phyloP scores from a whole-genome alignment of 2,888 invertebrate genomes.

The Sturmia bella region DNA sequence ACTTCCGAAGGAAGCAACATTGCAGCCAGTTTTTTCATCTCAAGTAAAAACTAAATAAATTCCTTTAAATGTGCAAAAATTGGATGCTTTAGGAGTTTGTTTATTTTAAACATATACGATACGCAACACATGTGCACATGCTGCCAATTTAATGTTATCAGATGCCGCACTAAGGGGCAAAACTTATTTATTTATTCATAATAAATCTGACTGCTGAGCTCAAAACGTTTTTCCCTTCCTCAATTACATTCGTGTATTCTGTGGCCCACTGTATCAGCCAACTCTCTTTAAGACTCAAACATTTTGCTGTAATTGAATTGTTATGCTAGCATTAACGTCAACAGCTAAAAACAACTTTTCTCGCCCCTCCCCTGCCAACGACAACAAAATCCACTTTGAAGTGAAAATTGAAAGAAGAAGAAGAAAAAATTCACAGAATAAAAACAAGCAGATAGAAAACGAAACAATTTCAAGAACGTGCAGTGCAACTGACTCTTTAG shows the following conservation, averaged over 20 bases:
- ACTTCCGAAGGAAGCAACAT: background rate
- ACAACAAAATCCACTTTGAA: slow-evolving; percentile 15
- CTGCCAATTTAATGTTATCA: too few species aligned
- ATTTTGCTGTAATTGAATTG: slow-evolving; percentile 55
- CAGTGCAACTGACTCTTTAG: slow-evolving; percentile 34
- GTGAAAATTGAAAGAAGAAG: background rate
- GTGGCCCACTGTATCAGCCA: too few species aligned
- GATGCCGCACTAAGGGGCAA: too few species aligned
- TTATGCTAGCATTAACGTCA: slow-evolving; percentile 43
- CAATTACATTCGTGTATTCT: too few species aligned
- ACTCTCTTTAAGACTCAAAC: slow-evolving; percentile 21
- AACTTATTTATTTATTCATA: too few species aligned
- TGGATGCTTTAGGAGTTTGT: background rate
- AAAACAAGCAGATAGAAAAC: slow-evolving; percentile 13
- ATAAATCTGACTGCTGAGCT: too few species aligned
- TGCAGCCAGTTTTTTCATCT: background rate
- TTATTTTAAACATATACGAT: slow-evolving; percentile 31
- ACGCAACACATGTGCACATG: slow-evolving; percentile 13
- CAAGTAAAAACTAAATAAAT: background rate
- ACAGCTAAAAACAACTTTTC: slow-evolving; percentile 8
- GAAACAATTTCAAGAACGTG: slow-evolving; percentile 35
- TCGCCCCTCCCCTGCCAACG: background rate
- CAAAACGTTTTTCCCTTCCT: too few species aligned
- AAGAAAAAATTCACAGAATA: background rate
- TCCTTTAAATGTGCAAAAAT: background rate